Base-by-base conservation (phyloP, 2,888 invertebrate genomes). In the Nomada flava region DNA sequence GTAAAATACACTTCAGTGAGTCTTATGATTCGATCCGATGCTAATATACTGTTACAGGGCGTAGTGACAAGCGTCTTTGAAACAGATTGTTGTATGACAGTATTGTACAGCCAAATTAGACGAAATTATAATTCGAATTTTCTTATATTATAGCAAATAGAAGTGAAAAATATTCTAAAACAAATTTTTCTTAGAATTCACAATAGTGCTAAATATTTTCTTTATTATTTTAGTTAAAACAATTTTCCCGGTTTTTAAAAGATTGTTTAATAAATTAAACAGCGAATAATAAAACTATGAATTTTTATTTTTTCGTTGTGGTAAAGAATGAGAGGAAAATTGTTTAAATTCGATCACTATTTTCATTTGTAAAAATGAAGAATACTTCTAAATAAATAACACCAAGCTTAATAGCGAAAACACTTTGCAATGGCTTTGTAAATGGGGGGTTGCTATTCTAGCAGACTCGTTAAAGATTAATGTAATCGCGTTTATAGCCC, bases 401-500 rank as follows among this genome's bases (percentile, higher is more conserved):
- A 20, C 42, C n/a, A 62, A n/a, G 62, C n/a, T 62, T 42, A 5
- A 15, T 50, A 20, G 11, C 44, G 42, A 62, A 62, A 62, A 20
- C 0, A 4, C 13, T 23, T 57, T 11, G 57, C n/a, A 20, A 42
- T 42, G n/a, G n/a, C 15, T 11, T n/a, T 13, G 26, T 9, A 18
- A 50, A 50, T 26, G 2, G n/a, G 18, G 0, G 18, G 26, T 9
- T 10, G 11, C 36, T 2, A 7, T 10, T 11, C 26, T 23, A 20
- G 42, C 18, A 2, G 29, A 18, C 13, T 42, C n/a, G 52, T 63
- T 53, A 53, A 62, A 53, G 18, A 72, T 72, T 53, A 63, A 62
- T 72, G 42, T 47, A 44, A 64, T 53, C 53, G 42, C 42, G 63
- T 62, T 52, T 52, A 64, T 64, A 55, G 44, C 15, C n/a, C 11